phyloP scores from a whole-genome alignment of 2,888 invertebrate genomes.

The Oxytorus armatus region DNA sequence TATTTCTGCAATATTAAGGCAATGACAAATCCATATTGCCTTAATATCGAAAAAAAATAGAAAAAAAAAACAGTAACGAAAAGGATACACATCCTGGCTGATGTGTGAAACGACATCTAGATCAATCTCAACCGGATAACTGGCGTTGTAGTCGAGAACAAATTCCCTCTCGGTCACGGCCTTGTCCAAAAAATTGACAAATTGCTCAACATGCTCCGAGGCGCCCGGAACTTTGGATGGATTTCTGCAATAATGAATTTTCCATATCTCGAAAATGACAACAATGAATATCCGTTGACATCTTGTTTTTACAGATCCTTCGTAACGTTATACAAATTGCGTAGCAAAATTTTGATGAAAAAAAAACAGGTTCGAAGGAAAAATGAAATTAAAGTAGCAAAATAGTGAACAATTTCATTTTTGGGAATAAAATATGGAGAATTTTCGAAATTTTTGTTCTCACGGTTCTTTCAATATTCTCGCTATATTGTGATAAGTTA shows the following conservation, averaged over 20 bases:
- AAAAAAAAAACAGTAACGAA: conserved; percentile 62
- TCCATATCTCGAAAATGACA: conserved; percentile 63
- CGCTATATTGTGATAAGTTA: conserved; percentile 82
- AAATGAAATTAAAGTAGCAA: background rate
- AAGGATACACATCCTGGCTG: conserved; percentile 90
- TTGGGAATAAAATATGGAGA: background rate
- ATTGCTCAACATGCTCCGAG: conserved; percentile 81
- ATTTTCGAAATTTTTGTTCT: conserved; percentile 67
- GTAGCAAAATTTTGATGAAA: background rate
- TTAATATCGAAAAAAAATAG: background rate
- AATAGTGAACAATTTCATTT: no score
- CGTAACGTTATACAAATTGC: no score
- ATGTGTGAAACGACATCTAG: conserved; percentile 87
- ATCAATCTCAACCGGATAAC: conserved; percentile 89
- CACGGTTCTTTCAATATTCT: conserved; percentile 82
- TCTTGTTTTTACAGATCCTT: no score
- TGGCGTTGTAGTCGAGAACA: conserved; percentile 89
- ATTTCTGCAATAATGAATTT: conserved; percentile 66
- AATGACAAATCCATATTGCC: no score
- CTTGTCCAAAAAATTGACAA: conserved; percentile 84
- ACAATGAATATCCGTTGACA: no score
- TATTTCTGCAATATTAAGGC: background rate
- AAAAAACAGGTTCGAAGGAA: background rate
- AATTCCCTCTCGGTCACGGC: conserved; percentile 86
- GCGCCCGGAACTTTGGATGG: conserved; percentile 74